These are phyloP conservation scores for Calliphora vicina DNA, from an alignment of 1,140 invertebrate genomes.

Conservation along the genomic window DNA sequence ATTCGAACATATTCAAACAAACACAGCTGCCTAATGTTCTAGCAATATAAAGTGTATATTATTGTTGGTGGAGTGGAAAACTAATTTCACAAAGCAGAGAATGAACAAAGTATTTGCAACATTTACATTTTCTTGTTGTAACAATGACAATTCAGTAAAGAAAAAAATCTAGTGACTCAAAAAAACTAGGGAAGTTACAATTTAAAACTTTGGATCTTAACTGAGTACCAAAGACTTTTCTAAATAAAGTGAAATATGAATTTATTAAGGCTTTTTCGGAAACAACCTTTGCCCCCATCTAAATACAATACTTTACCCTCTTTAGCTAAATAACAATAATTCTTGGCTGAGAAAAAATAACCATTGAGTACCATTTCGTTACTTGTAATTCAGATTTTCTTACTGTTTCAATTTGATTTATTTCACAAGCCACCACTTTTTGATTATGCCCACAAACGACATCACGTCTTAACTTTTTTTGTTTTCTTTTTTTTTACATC, in stretches of 20 bases:
- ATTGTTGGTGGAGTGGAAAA: not conserved
- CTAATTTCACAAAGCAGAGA: too few species aligned
- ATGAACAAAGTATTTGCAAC: too few species aligned
- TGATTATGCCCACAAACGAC: constrained; percentile 8
- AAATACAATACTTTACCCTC: not conserved
- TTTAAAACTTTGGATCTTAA: too few species aligned
- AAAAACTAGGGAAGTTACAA: too few species aligned
- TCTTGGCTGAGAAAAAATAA: not conserved
- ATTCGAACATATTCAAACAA: not conserved
- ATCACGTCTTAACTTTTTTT: not conserved
- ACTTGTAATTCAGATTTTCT: not conserved
- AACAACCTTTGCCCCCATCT: not conserved
- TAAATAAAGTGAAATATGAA: too few species aligned
- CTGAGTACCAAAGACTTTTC: too few species aligned
- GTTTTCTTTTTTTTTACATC: not conserved
- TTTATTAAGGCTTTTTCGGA: not conserved
- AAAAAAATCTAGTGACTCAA: too few species aligned
- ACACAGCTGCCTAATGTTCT: not conserved
- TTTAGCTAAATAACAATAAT: not conserved
- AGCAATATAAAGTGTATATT: not conserved
- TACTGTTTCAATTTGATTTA: not conserved
- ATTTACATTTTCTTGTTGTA: too few species aligned
- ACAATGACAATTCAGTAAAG: too few species aligned
- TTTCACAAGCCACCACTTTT: not conserved
- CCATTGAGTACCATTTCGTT: not conserved